Evolutionary conservation across 2,797 vertebrate genomes (phyloP), one percentile per base, ranked within the genome.

Genomic region (Sebastes paucispinis): DNA sequence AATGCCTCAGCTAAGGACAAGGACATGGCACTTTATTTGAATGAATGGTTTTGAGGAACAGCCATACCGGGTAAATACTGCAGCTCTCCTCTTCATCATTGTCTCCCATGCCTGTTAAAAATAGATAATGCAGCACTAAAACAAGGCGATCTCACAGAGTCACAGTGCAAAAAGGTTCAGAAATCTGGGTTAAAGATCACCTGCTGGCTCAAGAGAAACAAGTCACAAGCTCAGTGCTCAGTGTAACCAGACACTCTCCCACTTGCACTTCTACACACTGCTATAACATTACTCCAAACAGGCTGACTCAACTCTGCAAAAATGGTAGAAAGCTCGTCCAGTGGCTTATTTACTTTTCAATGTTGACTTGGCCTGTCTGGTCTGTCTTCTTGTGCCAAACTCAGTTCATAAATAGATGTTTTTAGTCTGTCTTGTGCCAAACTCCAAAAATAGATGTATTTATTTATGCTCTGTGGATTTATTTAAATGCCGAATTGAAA

Each of bases 21-120:
- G 2, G 9, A 72, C 2, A 4, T 12, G 4, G 5, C 31, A 47
- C 8, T 12, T 20, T 2, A 55, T 70, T 62, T 54, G 57, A 34
- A 16, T 43, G 4, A 59, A 60, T 12, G 12, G n/a, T 43, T 32
- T 11, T 24, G n/a, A 68, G 18, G 5, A 24, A 54, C 9, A 39
- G 3, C 82, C 92, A 55, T 92, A 96, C 96, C 25, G 90, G 90
- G 68, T 89, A 88, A 75, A 96, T 85, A 20, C 91, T 90, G 94
- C 95, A 95, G 83, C 80, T 94, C 16, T 63, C 94, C 16, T 94
- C 93, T 1, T 95, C 94, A 34, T 90, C 81, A 6, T 54, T 74
- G 22, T 78, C 83, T n/a, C 91, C 94, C 96, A 96, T 95, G 31
- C 62, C 94, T 95, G 84, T 60, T 29, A 18, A 25, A 77, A 31